Evolutionary conservation across 1,140 invertebrate species (phyloP).

Genomic region (Drosophila fuyamai): DNA sequence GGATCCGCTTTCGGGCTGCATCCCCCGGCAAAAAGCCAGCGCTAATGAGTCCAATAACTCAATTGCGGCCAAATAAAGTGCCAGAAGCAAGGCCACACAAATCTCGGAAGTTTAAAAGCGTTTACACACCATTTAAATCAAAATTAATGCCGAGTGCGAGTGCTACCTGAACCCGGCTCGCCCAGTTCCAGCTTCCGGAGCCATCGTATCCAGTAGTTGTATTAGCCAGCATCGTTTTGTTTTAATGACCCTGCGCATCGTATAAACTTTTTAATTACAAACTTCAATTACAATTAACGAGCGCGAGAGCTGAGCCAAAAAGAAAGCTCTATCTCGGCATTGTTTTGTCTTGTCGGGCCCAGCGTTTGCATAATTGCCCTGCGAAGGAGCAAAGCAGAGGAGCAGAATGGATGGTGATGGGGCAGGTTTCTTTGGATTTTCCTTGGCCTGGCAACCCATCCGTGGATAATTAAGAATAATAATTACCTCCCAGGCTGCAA

Average conservation of each 20-base stretch:
- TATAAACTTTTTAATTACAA: conserved; percentile 82
- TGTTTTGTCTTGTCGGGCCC: conserved; percentile 21
- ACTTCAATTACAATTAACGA: conserved; percentile 82
- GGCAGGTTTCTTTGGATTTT: conserved; percentile 3
- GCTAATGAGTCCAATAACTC: conserved; percentile 73
- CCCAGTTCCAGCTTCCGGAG: neutral
- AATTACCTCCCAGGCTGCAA: conserved; percentile 55
- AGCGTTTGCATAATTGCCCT: conserved; percentile 65
- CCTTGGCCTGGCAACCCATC: conserved; percentile 16
- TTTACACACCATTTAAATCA: conserved; percentile 80
- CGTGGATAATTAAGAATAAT: conserved; percentile 62
- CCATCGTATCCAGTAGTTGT: conserved; percentile 21
- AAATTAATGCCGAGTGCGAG: conserved; percentile 59
- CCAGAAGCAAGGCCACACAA: conserved; percentile 37
- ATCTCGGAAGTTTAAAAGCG: conserved; percentile 64
- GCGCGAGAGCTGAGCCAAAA: conserved; percentile 41
- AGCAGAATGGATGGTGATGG: conserved; percentile 3
- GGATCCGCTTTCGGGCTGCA: conserved; percentile 38
- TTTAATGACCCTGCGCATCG: conserved; percentile 73
- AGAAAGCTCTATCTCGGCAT: conserved; percentile 35
- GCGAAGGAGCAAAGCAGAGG: conserved; percentile 20
- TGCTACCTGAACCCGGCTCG: conserved; percentile 29
- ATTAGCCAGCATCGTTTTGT: conserved; percentile 66
- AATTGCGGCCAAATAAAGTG: conserved; percentile 62
- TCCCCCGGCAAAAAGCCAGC: conserved; percentile 23